Base-by-base conservation (phyloP, 2,113 vertebrate genomes). In the Trichomycterus rosablanca region DNA sequence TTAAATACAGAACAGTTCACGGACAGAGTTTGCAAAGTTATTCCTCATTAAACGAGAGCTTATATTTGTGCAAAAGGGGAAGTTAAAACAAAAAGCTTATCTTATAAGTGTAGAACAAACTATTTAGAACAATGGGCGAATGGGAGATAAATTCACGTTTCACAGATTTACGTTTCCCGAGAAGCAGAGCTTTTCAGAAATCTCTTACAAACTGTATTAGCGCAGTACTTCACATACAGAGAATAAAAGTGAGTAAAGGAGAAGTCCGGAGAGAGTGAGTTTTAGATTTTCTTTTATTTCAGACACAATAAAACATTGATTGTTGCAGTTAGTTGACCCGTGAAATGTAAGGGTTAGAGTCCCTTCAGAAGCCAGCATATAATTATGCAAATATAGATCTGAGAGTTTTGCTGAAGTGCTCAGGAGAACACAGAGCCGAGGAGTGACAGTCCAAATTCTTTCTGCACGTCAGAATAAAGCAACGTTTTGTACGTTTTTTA, bases 371-470 rank as follows among this genome's bases (percentile, higher is more conserved):
- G 89, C 86, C 89, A 95, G 95, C 95, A 98, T 97, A 95, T 95
- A 91, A 98, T 98, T 98, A 98, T 98, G 95, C 93, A 97, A 98
- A 98, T 97, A 91, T 86, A 91, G 91, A 90, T 91, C 90, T 93
- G 94, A 95, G 90, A 90, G 95, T 96, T 97, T 90, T 91, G 84
- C 89, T 87, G 88, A 88, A 93, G 90, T 88, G 87, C 81, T 87
- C 88, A 82, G 84, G 88, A 85, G 84, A 83, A 86, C 81, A 81
- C 63, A 15, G 63, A 26, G 71, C 26, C 72, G 72, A 75, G 51
- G 46, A 67, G 82, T 80, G 78, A 80, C 82, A 84, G 80, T 83
- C 83, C 80, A 83, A 82, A 81, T 86, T 82, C 74, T 67, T 69
- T 70, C 67, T 72, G 59, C 59, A 72, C 72, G 81, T 83, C 80